Base-by-base conservation (phyloP, 1,140 invertebrate genomes). In the Aradophagus sp. region DNA sequence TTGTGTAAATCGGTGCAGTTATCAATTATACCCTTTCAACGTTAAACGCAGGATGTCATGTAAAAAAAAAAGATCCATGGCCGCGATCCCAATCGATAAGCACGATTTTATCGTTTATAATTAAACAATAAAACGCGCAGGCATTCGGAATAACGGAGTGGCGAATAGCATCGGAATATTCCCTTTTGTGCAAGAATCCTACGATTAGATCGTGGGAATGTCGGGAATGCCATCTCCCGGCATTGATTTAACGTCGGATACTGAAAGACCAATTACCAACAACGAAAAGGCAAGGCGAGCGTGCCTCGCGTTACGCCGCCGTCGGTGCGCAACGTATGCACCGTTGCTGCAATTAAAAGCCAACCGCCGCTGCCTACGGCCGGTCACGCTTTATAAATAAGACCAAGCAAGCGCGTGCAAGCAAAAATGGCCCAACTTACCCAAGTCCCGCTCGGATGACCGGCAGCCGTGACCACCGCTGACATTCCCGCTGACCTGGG, bases 171-270 rank as follows among this genome's bases (percentile, higher is more conserved):
- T 65, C 56, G 47, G 48, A 63, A 59, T 59, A 68, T 61, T 73
- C 52, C 41, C 58, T 67, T 65, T 63, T 73, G 63, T 61, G 59
- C 58, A 55, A 68, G 53, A 73, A 68, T 63, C 14, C 39, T 53
- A 38, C 63, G 70, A 73, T 73, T 73, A 67, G 69, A 72, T 72
- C 48, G 58, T 56, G 62, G 39, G 70, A 67, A 73, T 73, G 39
- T 56, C 6, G 62, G 41, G 70, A 67, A 73, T 63, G 70, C 61
- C 50, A 62, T 58, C 55, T 67, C 42, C 7, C 45, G 63, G 63
- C 63, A 63, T 66, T 73, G 70, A 73, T 73, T 73, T 73, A 73
- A 73, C 55, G 70, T 73, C 53, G 63, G 53, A 67, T 59, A 58
- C 45, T 59, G 63, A 53, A 68, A 73, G 70, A 73, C 70, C 70